A percentile compares a stretch with the other conserved stretches of the same genome.
Conservation (phyloP, 2,113 vertebrate species). For the Macroglossus sobrinus region DNA sequence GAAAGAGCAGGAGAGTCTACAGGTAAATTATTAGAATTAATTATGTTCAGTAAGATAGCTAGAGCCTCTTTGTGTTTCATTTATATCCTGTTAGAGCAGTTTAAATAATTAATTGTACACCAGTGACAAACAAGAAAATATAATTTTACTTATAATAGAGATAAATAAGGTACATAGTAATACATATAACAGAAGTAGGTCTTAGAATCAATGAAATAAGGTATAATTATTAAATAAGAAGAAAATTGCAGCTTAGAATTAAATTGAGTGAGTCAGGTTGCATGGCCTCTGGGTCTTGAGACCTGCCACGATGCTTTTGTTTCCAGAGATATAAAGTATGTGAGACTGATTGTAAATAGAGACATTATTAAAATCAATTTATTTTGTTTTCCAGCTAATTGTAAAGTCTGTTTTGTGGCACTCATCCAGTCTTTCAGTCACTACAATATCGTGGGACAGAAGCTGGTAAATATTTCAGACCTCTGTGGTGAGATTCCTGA, state of each 20-base stretch:
- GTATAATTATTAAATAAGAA: background rate
- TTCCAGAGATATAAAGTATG: background rate
- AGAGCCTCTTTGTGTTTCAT: background rate
- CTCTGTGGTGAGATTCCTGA: background rate
- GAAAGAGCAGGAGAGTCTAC: background rate
- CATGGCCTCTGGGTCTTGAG: background rate
- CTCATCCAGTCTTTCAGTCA: constrained; percentile 96
- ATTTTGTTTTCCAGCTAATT: constrained; percentile 84
- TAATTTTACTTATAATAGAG: background rate
- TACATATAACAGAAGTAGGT: background rate
- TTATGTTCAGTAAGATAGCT: background rate
- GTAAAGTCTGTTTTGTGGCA: constrained; percentile 93
- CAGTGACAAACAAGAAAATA: background rate
- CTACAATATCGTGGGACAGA: constrained; percentile 91
- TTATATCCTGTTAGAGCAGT: background rate
- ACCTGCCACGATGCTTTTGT: background rate
- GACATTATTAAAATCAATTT: background rate
- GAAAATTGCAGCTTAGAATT: background rate
- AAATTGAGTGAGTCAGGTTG: background rate
- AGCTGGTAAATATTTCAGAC: constrained; percentile 86
- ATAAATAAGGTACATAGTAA: background rate
- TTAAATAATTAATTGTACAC: background rate
- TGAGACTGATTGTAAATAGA: background rate
- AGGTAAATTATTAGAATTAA: constrained; percentile 7
- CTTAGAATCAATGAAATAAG: background rate